Evolutionary conservation across 2,113 vertebrate species (phyloP).

Genomic region (Halichoerus grypus): DNA sequence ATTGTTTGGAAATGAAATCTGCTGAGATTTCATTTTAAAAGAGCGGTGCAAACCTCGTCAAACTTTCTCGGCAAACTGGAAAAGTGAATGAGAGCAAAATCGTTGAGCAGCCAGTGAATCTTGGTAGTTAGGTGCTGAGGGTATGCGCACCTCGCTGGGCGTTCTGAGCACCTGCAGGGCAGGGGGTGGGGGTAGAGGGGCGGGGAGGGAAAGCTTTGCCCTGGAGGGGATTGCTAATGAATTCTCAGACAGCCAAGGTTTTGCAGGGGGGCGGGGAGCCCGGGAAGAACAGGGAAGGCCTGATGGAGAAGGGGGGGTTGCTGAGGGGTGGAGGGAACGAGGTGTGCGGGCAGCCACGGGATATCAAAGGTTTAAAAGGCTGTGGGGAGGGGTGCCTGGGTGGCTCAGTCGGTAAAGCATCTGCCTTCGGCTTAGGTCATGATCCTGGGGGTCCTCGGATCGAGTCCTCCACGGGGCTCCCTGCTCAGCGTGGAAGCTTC

Average conservation of each 20-base stretch:
- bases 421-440: neutral
- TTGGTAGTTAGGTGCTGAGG: neutral
- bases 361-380: neutral
- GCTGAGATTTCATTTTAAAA: conserved; percentile 71
- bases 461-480: neutral
- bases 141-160: neutral
- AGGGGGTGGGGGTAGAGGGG: neutral
- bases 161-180: neutral
- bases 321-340: neutral
- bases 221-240: neutral
- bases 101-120: neutral
- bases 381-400: neutral
- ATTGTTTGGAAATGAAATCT: conserved; percentile 72
- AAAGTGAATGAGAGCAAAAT: neutral
- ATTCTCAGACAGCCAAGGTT: neutral
- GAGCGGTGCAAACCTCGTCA: neutral
- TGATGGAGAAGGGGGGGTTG: neutral
- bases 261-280: too few relatives aligned
- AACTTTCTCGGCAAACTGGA: conserved; percentile 31
- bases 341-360: neutral
- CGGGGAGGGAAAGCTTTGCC: accelerated
- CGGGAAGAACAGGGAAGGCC: neutral
- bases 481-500: neutral
- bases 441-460: neutral
- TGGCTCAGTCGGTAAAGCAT: neutral